Base-by-base conservation (phyloP, 2,113 vertebrate species). In the Indri indri region DNA sequence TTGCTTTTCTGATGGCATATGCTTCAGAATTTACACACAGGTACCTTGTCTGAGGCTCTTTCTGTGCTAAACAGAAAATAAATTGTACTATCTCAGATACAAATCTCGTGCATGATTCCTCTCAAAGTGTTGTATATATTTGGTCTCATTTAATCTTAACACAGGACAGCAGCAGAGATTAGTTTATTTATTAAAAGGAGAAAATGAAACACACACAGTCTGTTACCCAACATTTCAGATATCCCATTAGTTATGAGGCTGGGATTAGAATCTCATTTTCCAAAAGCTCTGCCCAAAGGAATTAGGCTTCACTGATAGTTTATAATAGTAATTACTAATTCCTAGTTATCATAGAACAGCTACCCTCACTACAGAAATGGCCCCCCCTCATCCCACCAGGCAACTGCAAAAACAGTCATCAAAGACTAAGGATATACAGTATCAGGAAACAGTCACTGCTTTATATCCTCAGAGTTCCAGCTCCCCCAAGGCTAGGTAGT, bases 91-190 rank as follows among this genome's bases (percentile, higher is more conserved):
- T 50, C 5, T 87, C 61, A 88, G 32, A 90, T 61, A 95, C 12
- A 71, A 65, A 95, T 63, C 65, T 91, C 54, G 18, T 47, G 70
- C 20, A 50, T 45, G n/a, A 61, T 87, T 84, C 42, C 17, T 88
- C 65, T 94, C 25, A 82, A 87, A 82, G 61, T 77, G 34, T 59
- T 89, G 45, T 80, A 22, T 32, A 40, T 83, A 86, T 74, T 90
- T 96, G n/a, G 13, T 94, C 10, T 89, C 70, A 73, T 92, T 94
- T 91, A 50, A 87, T 54, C 27, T 77, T 87, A 82, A 86, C 25
- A 45, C 14, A 68, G 42, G 40, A 42, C 18, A 76, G 86, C 22
- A 50, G 8, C 70, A 71, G 10, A 85, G 45, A 88, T 65, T 76
- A 23, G 37, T 61, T 88, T 59, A 50, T 83, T 94, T 90, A 85